A percentile compares a stretch with the other conserved stretches of the same genome.
phyloP scores from a whole-genome alignment of 2,113 vertebrate species.

The Chloroceryle aenea region DNA sequence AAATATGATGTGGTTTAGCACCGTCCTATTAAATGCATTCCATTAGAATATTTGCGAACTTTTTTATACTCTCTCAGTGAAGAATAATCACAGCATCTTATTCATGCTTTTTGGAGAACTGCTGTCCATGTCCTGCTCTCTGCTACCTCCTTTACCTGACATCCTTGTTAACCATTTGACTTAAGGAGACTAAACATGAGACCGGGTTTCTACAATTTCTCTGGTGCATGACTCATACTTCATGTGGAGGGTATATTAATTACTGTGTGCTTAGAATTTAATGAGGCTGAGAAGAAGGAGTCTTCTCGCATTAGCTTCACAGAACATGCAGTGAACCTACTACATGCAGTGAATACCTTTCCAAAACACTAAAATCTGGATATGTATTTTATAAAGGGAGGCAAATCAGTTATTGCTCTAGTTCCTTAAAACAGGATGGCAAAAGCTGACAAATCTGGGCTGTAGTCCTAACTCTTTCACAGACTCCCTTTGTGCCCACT shows the following conservation, averaged over 20 bases:
- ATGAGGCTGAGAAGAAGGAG: background rate
- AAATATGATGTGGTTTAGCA: background rate
- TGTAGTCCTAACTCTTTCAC: background rate
- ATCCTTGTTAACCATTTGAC: background rate
- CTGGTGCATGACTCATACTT: constrained; percentile 16
- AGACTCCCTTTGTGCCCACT: constrained; percentile 9
- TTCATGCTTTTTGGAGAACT: background rate
- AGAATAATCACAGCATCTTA: background rate
- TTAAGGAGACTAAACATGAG: background rate
- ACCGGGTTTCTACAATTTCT: background rate
- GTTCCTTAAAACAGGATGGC: background rate
- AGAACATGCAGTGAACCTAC: rapidly evolving
- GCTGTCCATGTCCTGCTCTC: background rate
- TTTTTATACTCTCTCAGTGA: background rate
- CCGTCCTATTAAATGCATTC: rapidly evolving
- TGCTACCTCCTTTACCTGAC: background rate
- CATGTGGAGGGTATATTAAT: constrained; percentile 25
- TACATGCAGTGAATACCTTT: background rate
- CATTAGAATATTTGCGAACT: background rate
- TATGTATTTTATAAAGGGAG: background rate
- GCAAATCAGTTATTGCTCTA: background rate
- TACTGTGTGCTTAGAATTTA: constrained; percentile 28
- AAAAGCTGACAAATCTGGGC: background rate
- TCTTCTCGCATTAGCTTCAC: background rate
- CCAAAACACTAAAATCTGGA: background rate